phyloP scores from a whole-genome alignment of 2,113 vertebrate species.

The Piprites chloris region DNA sequence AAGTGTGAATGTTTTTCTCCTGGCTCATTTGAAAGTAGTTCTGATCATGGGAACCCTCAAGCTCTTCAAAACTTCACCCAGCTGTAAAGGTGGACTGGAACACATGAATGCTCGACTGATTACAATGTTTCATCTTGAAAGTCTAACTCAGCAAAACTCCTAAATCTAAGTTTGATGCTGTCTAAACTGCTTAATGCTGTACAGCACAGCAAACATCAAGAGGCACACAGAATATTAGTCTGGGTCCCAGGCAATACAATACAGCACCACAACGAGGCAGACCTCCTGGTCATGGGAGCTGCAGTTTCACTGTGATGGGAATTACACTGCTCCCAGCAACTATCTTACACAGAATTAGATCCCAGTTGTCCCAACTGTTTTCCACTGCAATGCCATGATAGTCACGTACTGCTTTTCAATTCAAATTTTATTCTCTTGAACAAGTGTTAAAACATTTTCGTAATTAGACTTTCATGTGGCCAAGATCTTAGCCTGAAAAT shows the following conservation, averaged over 20 bases:
- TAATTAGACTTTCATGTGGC: background rate
- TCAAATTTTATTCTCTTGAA: background rate
- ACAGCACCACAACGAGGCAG: background rate
- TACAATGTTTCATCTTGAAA: background rate
- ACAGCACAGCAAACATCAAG: background rate
- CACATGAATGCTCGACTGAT: rapidly evolving
- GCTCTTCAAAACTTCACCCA: background rate
- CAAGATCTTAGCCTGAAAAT: background rate
- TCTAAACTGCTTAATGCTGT: background rate
- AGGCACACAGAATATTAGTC: background rate
- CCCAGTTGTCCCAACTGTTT: background rate
- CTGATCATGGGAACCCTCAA: background rate
- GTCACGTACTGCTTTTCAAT: background rate
- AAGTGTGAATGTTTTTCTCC: background rate
- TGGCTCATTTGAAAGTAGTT: background rate
- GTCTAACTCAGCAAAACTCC: background rate
- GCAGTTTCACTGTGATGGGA: background rate
- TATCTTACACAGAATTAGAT: background rate
- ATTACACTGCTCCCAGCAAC: background rate
- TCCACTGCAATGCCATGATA: background rate
- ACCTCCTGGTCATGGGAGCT: background rate
- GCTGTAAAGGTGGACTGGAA: background rate
- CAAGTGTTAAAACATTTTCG: background rate
- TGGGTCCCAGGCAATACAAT: background rate
- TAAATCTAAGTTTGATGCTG: background rate